Percentiles rank a stretch among this genome's conserved stretches.
Evolutionary conservation across 2,797 vertebrate genomes (phyloP).

Genomic region (Rhinogobio ventralis): DNA sequence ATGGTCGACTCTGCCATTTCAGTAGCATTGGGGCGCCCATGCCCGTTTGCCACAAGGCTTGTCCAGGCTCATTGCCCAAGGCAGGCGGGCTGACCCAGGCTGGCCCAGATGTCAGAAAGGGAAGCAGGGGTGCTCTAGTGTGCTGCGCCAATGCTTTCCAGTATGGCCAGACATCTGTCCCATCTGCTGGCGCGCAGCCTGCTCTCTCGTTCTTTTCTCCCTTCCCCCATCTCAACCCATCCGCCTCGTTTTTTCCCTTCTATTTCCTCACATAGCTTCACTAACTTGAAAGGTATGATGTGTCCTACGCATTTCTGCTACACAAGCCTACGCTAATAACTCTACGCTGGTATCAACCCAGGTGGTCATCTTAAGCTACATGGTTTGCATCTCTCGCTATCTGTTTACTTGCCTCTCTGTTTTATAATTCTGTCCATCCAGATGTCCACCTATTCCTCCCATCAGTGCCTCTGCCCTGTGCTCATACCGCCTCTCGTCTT

Average conservation of each 20-base stretch:
- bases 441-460: slow-evolving; percentile 82
- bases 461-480: slow-evolving; percentile 75
- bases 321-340: not conserved
- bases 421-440: slow-evolving; percentile 79
- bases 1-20: slow-evolving; percentile 89
- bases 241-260: slow-evolving; percentile 29
- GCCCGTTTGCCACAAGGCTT: slow-evolving; percentile 88
- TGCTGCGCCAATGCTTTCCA: slow-evolving; percentile 89
- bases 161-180: slow-evolving; percentile 97
- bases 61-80: slow-evolving; percentile 89
- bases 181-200: slow-evolving; percentile 91
- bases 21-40: slow-evolving; percentile 87
- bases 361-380: slow-evolving; percentile 44
- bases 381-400: slow-evolving; percentile 71
- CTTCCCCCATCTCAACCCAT: slow-evolving; percentile 53
- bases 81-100: slow-evolving; percentile 87
- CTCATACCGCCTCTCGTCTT: slow-evolving; percentile 73
- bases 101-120: slow-evolving; percentile 96
- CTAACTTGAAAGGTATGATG: not conserved
- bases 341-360: not conserved
- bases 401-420: slow-evolving; percentile 81
- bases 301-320: not conserved
- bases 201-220: slow-evolving; percentile 68
- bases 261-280: slow-evolving; percentile 11
- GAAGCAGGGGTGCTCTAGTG: slow-evolving; percentile 85